Base-by-base conservation (phyloP, 2,797 vertebrate species). In the Danionella dracula region DNA sequence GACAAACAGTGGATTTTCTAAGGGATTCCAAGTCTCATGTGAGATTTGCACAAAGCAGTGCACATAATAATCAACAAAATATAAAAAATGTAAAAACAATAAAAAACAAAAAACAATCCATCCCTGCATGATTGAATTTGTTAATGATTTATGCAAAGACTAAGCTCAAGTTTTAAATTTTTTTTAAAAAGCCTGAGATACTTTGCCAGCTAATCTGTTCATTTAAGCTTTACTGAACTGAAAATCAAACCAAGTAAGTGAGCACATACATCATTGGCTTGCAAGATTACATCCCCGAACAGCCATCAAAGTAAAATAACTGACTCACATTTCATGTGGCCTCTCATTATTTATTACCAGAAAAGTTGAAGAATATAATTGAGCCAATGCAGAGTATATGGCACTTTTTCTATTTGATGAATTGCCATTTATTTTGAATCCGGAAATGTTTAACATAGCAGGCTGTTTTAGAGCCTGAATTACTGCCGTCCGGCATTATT, bases 371-470 rank as follows among this genome's bases (percentile, higher is more conserved):
- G 50, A 17, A 62, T 45, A 49, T 53, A 57, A 70, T 37, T 63
- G 68, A 61, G 55, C 9, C 56, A 63, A 63, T 56, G 66, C 32
- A 50, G 19, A 48, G 46, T 53, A 51, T 6, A 51, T 66, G 49
- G n/a, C 5, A 49, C n/a, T 6, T 58, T 66, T 62, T 56, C 29
- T 15, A 8, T 55, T 58, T 70, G 62, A 70, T 70, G 21, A 62
- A 74, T 53, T 23, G 50, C 62, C 37, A 19, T 51, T 70, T 75
- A 63, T 71, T 68, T 58, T 46, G 34, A 70, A 71, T 32, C 41
- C 32, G 21, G 53, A 57, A 66, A 71, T 61, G 63, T 58, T 50
- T 62, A 63, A 57, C 70, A 59, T 60, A 49, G 16, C 11, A 12
- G 29, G 4, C 13, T 16, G 8, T 60, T 60, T 66, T 31, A 61